Conservation (phyloP, 2,888 invertebrate species). For the Ophioninae sp. region DNA sequence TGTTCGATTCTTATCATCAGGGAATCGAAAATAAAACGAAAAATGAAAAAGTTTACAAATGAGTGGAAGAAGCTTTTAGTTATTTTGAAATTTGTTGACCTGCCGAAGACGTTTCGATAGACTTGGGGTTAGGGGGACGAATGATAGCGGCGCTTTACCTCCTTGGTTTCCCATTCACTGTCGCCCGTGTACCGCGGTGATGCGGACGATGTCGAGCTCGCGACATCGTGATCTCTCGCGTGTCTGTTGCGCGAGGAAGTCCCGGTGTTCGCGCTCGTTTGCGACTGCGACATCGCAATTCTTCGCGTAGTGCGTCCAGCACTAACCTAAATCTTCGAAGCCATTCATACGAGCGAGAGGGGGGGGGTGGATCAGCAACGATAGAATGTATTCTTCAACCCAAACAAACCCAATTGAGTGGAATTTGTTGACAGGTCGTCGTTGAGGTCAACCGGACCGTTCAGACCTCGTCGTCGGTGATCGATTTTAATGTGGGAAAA, state of each 20-base stretch:
- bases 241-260: constrained; percentile 85
- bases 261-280: constrained; percentile 82
- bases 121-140: too few relatives aligned
- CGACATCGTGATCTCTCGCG: constrained; percentile 85
- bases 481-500: constrained; percentile 3
- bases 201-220: constrained; percentile 81
- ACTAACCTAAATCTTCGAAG: constrained; percentile 41
- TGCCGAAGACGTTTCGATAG: not conserved
- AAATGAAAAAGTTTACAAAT: not conserved
- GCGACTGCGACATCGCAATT: constrained; percentile 83
- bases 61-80: not conserved
- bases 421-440: constrained; percentile 1
- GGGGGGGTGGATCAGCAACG: not conserved
- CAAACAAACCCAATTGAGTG: not conserved
- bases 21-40: too few relatives aligned
- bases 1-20: too few relatives aligned
- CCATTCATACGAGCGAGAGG: not conserved
- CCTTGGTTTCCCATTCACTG: constrained; percentile 90
- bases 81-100: too few relatives aligned
- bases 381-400: not conserved
- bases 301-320: not conserved
- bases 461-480: constrained; percentile 3
- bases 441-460: constrained; percentile 7
- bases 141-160: constrained; percentile 80
- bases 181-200: constrained; percentile 85